phyloP scores from a whole-genome alignment of 1,140 invertebrate species.

The Adoxophyes honmai region DNA sequence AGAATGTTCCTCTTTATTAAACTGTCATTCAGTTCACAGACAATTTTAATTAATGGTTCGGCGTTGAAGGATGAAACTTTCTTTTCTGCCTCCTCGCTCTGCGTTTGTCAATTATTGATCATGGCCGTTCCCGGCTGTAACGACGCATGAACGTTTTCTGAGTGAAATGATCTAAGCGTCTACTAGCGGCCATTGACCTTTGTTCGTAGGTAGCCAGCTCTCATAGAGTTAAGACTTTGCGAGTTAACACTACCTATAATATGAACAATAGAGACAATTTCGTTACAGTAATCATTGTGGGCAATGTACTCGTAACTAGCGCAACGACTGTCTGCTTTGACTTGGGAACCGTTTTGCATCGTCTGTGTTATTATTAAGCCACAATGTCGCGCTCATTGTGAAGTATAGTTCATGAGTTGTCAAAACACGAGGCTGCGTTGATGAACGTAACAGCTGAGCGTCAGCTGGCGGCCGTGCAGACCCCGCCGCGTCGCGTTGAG shows the following conservation, averaged over 20 bases:
- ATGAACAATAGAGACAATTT: not conserved
- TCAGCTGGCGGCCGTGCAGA: slow-evolving; percentile 36
- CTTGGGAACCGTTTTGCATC: not conserved
- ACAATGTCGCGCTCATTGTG: slow-evolving; percentile 4
- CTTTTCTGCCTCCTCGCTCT: not conserved
- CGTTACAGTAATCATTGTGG: slow-evolving; percentile 11
- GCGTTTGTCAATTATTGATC: not conserved
- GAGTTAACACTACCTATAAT: too few relatives aligned
- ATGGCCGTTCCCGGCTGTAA: too few relatives aligned
- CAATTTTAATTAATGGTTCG: not conserved
- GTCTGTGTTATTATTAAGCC: slow-evolving; percentile 4
- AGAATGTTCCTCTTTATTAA: not conserved
- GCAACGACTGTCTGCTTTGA: slow-evolving; percentile 9
- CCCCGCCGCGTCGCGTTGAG: slow-evolving; percentile 33
- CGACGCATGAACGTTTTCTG: too few relatives aligned
- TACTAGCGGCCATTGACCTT: too few relatives aligned
- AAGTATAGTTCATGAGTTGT: slow-evolving; percentile 25
- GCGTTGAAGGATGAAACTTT: not conserved
- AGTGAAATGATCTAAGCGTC: too few relatives aligned
- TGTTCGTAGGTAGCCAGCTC: too few relatives aligned
- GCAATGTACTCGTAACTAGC: slow-evolving; percentile 10
- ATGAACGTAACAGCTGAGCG: slow-evolving; percentile 60
- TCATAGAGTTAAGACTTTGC: too few relatives aligned
- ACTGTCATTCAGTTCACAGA: not conserved
- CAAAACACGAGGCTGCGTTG: slow-evolving; percentile 33